A percentile compares a stretch with the other conserved stretches of the same genome.
Conservation (phyloP, 2,797 vertebrate genomes). For the Chiropotes sagulatus region DNA sequence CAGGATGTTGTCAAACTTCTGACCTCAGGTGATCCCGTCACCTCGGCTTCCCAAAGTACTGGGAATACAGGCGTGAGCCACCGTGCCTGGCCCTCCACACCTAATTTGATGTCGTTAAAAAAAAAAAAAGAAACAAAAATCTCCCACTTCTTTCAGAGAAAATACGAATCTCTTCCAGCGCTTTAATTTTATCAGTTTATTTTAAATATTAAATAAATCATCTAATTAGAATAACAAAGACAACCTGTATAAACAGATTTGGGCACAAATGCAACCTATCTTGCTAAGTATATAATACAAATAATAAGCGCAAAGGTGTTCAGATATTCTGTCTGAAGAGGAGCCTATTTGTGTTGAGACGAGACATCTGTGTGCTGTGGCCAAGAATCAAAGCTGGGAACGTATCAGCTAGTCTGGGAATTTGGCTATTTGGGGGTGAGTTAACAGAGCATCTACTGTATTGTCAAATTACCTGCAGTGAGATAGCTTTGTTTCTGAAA, state of each 20-base stretch:
- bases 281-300: neutral
- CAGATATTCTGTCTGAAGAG: neutral
- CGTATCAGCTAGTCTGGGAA: neutral
- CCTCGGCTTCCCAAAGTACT: no score
- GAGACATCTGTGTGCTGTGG: neutral
- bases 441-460: neutral
- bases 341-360: neutral
- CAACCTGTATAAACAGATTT: neutral
- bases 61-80: no score
- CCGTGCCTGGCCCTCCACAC: neutral
- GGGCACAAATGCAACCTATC: neutral
- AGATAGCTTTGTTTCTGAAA: conserved; percentile 54
- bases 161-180: neutral
- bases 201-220: neutral
- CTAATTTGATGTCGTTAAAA: neutral
- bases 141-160: neutral
- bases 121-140: neutral
- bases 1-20: no score
- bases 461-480: conserved; percentile 12
- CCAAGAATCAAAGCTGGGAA: neutral
- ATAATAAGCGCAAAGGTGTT: neutral
- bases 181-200: neutral
- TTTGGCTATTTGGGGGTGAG: neutral
- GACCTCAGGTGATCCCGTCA: no score
- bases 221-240: neutral